phyloP scores from a whole-genome alignment of 1,140 invertebrate genomes.

The Drosophila micromelanica region DNA sequence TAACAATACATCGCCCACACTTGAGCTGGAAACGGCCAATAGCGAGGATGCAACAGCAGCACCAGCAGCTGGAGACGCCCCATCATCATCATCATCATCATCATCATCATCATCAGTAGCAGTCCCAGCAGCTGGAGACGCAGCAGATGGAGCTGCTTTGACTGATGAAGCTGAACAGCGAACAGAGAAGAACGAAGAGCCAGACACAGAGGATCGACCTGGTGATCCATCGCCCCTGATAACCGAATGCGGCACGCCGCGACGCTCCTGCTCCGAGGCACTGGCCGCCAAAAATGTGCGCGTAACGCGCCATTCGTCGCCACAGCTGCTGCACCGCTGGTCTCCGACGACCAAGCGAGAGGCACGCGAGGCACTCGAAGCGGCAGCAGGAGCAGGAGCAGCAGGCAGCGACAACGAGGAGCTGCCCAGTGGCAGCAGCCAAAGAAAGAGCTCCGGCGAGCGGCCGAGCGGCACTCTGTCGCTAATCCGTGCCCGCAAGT shows the following conservation, averaged over 20 bases:
- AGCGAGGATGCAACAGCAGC: background rate
- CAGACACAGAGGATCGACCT: background rate
- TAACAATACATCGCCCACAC: constrained; percentile 28
- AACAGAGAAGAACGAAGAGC: constrained; percentile 15
- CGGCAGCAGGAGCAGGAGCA: background rate
- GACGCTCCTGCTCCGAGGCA: constrained; percentile 16
- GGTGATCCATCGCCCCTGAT: background rate
- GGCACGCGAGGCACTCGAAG: background rate
- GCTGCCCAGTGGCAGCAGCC: constrained; percentile 28
- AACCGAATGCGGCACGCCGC: constrained; percentile 22
- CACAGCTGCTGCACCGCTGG: constrained; percentile 44
- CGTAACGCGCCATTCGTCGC: constrained; percentile 73
- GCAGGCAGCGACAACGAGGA: constrained; percentile 42
- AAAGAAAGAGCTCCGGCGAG: constrained; percentile 58
- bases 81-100: background rate
- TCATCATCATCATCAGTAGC: background rate
- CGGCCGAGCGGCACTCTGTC: constrained; percentile 30
- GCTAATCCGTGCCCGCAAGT: constrained; percentile 74
- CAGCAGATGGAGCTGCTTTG: constrained; percentile 4
- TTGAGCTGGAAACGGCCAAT: constrained; percentile 15
- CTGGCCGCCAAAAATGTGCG: constrained; percentile 42
- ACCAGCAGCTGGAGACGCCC: background rate
- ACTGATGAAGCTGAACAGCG: constrained; percentile 14
- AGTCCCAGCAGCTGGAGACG: constrained; percentile 6
- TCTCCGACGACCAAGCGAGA: constrained; percentile 54